phyloP scores from a whole-genome alignment of 1,140 invertebrate genomes.

The Acromyrmex echinatior region DNA sequence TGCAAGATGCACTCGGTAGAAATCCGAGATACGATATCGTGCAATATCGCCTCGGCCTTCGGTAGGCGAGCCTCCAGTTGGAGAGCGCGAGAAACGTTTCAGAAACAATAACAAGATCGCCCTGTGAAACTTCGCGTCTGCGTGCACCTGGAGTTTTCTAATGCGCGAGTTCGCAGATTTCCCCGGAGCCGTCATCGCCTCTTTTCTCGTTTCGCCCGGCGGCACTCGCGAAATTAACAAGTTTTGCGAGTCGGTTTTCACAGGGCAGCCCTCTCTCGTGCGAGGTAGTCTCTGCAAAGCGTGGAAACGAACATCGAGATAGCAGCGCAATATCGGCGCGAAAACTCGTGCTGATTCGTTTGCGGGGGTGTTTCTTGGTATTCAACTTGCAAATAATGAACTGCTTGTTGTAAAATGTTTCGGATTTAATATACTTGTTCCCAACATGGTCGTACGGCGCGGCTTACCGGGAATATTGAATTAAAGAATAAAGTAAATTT shows the following conservation, averaged over 20 bases:
- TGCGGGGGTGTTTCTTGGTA: conserved; percentile 33
- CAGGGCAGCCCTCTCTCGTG: conserved; percentile 41
- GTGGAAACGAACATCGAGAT: conserved; percentile 2
- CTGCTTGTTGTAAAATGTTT: conserved; percentile 44
- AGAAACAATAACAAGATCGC: conserved; percentile 56
- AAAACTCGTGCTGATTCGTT: conserved; percentile 61
- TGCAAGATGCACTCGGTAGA: conserved; percentile 4
- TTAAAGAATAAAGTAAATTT: conserved; percentile 7
- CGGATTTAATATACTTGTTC: conserved; percentile 48
- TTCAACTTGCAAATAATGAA: conserved; percentile 47
- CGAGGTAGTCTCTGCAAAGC: not conserved
- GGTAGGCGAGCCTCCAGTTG: not conserved
- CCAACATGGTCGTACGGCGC: not conserved
- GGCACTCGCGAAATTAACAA: conserved; percentile 75
- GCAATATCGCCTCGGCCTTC: conserved; percentile 51
- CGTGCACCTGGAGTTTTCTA: conserved; percentile 66
- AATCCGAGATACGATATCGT: conserved; percentile 29
- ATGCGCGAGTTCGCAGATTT: conserved; percentile 75
- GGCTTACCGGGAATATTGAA: not conserved
- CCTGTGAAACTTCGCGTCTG: conserved; percentile 48
- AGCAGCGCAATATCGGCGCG: conserved; percentile 42
- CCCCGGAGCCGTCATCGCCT: conserved; percentile 66
- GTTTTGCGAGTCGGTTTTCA: conserved; percentile 64
- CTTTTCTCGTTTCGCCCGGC: conserved; percentile 55
- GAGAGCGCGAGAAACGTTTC: conserved; percentile 38